Evolutionary conservation across 2,888 invertebrate species (phyloP).

Genomic region (Mechanitis mazaeus): DNA sequence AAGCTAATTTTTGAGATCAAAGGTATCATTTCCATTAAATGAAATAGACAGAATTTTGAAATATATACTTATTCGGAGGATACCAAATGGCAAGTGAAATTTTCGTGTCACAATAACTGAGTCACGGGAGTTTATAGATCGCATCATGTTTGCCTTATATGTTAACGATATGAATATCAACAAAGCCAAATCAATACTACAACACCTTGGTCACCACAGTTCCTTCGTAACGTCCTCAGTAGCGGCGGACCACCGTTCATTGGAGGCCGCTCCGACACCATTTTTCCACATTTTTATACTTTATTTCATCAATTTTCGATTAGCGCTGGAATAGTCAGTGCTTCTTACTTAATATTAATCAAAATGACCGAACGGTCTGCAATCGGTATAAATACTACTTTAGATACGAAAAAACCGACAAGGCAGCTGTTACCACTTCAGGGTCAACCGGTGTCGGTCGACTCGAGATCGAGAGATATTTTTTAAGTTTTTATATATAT

Average conservation of each 20-base stretch:
- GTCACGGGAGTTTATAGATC: constrained; percentile 29
- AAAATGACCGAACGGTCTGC: constrained; percentile 31
- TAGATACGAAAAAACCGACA: constrained; percentile 42
- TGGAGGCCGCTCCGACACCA: constrained; percentile 67
- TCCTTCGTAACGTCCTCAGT: constrained; percentile 72
- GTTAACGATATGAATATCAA: constrained; percentile 26
- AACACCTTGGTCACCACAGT: constrained; percentile 78
- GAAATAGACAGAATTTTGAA: too few relatives aligned
- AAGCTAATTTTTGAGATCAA: constrained; percentile 6
- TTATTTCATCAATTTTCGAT: constrained; percentile 13
- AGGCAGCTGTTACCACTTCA: constrained; percentile 61
- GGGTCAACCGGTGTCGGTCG: constrained; percentile 66
- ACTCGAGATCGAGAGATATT: constrained; percentile 47
- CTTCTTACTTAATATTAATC: constrained; percentile 19
- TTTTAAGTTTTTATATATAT: constrained; percentile 37
- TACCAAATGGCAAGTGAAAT: constrained; percentile 19
- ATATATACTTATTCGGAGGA: not conserved
- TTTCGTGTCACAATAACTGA: constrained; percentile 30
- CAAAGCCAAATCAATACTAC: constrained; percentile 37
- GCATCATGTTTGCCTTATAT: constrained; percentile 32
- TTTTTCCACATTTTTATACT: constrained; percentile 58
- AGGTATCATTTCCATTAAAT: not conserved
- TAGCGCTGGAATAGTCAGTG: constrained; percentile 20
- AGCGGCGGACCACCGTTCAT: constrained; percentile 62
- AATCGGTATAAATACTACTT: constrained; percentile 29